phyloP scores from a whole-genome alignment of 2,797 vertebrate genomes.

The Gymnoscopelus microlampas region DNA sequence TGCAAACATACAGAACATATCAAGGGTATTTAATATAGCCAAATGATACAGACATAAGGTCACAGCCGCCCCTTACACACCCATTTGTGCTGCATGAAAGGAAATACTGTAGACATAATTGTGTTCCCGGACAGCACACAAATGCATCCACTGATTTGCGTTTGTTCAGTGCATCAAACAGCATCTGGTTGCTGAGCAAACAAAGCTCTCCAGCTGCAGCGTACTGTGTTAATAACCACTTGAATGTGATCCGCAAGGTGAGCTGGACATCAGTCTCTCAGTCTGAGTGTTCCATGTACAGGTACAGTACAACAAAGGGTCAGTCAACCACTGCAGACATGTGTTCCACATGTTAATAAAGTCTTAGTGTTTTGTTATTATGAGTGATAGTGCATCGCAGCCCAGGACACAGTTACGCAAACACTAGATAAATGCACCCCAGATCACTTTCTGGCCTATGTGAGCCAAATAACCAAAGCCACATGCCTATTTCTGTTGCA shows the following conservation, averaged over 20 bases:
- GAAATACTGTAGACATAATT: too few species aligned
- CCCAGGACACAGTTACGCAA: too few species aligned
- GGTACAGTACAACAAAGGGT: conserved; percentile 3
- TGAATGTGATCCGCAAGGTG: conserved; percentile 12
- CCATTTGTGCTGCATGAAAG: neutral
- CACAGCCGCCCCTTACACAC: neutral
- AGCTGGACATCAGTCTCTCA: conserved; percentile 1
- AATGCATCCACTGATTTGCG: conserved; percentile 18
- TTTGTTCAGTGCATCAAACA: conserved; percentile 22
- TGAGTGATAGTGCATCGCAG: too few species aligned
- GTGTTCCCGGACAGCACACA: neutral
- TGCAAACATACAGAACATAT: conserved; percentile 14
- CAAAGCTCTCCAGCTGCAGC: neutral
- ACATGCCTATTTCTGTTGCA: too few species aligned
- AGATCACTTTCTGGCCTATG: too few species aligned
- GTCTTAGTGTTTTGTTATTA: neutral
- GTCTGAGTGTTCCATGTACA: conserved; percentile 7
- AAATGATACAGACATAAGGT: conserved; percentile 19
- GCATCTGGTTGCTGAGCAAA: conserved; percentile 27
- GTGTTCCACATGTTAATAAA: conserved; percentile 21
- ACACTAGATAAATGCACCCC: too few species aligned
- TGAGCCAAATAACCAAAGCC: too few species aligned
- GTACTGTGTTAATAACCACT: neutral
- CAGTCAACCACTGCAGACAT: neutral
- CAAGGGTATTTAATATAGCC: conserved; percentile 22